Evolutionary conservation across 2,888 invertebrate genomes (phyloP).

Genomic region (Tipula unca): DNA sequence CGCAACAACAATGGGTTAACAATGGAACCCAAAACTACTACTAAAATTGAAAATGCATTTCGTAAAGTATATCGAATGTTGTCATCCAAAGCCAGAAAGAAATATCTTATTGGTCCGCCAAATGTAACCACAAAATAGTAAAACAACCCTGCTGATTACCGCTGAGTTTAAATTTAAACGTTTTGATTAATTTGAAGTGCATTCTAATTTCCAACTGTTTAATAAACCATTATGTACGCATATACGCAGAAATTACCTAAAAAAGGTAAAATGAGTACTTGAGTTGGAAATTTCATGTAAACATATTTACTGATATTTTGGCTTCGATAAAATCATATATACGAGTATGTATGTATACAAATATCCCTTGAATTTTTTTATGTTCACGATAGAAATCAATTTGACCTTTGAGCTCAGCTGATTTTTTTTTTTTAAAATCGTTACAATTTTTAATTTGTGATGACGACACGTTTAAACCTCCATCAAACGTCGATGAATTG

Average conservation of each 20-base stretch:
- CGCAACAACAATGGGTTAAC: slow-evolving; percentile 8
- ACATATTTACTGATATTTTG: background rate
- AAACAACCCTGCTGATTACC: background rate
- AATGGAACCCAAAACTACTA: background rate
- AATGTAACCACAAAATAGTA: background rate
- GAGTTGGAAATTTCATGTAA: background rate
- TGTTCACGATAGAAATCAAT: background rate
- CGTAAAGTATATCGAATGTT: background rate
- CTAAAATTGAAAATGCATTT: background rate
- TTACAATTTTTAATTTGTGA: background rate
- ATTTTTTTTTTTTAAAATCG: background rate
- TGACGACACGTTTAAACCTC: background rate
- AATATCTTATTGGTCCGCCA: background rate
- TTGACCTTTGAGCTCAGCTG: background rate
- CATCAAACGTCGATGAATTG: background rate
- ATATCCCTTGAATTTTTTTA: background rate
- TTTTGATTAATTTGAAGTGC: background rate
- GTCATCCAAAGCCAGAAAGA: background rate
- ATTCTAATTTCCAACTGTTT: background rate
- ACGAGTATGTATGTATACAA: no score
- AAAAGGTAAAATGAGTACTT: background rate
- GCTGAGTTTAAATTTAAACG: background rate
- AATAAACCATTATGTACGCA: background rate
- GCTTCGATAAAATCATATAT: background rate
- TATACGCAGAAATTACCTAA: background rate